Evolutionary conservation across 2,113 vertebrate species (phyloP), one percentile per base, ranked within the genome.

Genomic region (Dunckerocampus dactyliophorus): DNA sequence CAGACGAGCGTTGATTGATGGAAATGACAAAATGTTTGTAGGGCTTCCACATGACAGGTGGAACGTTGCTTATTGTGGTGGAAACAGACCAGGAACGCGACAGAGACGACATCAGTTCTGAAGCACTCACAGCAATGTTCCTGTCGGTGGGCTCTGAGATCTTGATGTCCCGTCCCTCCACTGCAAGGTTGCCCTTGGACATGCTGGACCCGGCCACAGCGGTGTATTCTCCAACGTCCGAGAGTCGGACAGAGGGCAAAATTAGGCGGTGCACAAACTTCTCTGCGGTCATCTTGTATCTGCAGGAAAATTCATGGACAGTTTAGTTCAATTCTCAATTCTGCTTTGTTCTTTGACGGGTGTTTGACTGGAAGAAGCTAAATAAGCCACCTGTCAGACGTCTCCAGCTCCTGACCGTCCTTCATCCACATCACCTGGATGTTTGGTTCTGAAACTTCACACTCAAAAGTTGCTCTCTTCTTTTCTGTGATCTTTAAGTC

Each of bases 341-440:
- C 10, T 19, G 15, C 0, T 47, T 8, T 7, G 20, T 28, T 48
- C 46, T 31, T 0, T 4, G 28, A 1, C 21, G 24, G 5, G 59
- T 22, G 21, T 39, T 6, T 17, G 19, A 9, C 42, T 11, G 24
- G 6, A 15, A 5, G 0, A 49, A 34, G 0, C 46, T 47, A 8
- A n/a, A n/a, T n/a, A n/a, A 47, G 8, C 7, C 47, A 91, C 96
- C 96, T 93, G 31, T 98, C 96, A 17, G 86, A 90, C 59, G 92
- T 82, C 74, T 94, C 94, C 21, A 99, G 88, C 79, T 97, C 95
- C 78, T 95, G 93, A 1, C 93, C 94, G 19, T 98, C 92, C 76
- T 97, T 99, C 94, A 97, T 95, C 96, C 96, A 99, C 71, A 94
- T 94, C 39, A 99, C 93, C 37, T 92, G 89, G 69, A 97, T 54